These are phyloP conservation scores for Nannobrachium achirus DNA, from an alignment of 2,113 vertebrate species.

Conservation along the genomic window DNA sequence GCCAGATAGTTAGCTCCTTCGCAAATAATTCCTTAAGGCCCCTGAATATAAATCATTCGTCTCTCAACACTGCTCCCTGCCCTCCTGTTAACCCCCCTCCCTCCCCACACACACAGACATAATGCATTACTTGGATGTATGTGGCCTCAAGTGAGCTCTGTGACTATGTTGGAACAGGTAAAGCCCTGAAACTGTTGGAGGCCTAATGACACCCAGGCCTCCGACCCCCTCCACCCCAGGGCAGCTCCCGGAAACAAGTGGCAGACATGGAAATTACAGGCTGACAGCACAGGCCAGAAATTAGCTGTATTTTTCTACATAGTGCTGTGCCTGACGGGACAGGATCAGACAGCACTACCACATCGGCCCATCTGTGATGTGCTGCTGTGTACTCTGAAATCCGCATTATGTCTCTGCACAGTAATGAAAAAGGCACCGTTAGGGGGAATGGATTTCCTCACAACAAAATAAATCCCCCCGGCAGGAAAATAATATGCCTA, in stretches of 20 bases:
- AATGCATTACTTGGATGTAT: too few relatives aligned
- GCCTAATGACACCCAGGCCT: slow-evolving; percentile 23
- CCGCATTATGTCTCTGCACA: slow-evolving; percentile 64
- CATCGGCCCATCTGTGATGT: slow-evolving; percentile 51
- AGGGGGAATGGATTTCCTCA: slow-evolving; percentile 71
- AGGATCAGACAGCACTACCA: slow-evolving; percentile 55
- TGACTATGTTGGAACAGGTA: slow-evolving; percentile 38
- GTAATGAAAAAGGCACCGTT: slow-evolving; percentile 72
- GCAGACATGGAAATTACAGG: slow-evolving; percentile 57
- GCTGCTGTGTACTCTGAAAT: slow-evolving; percentile 51
- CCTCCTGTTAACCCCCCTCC: neutral
- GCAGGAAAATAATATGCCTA: slow-evolving; percentile 75
- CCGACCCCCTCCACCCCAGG: neutral
- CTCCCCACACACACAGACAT: neutral
- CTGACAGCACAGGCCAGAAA: slow-evolving; percentile 57
- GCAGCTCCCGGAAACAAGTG: slow-evolving; percentile 53
- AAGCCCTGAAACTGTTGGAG: slow-evolving; percentile 50
- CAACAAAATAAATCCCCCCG: slow-evolving; percentile 67
- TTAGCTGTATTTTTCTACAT: slow-evolving; percentile 54
- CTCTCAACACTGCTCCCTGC: slow-evolving; percentile 48
- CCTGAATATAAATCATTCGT: slow-evolving; percentile 60
- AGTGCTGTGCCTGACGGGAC: slow-evolving; percentile 51
- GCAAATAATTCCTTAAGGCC: slow-evolving; percentile 67
- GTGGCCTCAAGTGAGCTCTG: neutral
- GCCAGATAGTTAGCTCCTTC: slow-evolving; percentile 66